These are phyloP conservation scores for Lasius fuliginosus DNA, from an alignment of 2,888 invertebrate genomes.

Conservation along the genomic window DNA sequence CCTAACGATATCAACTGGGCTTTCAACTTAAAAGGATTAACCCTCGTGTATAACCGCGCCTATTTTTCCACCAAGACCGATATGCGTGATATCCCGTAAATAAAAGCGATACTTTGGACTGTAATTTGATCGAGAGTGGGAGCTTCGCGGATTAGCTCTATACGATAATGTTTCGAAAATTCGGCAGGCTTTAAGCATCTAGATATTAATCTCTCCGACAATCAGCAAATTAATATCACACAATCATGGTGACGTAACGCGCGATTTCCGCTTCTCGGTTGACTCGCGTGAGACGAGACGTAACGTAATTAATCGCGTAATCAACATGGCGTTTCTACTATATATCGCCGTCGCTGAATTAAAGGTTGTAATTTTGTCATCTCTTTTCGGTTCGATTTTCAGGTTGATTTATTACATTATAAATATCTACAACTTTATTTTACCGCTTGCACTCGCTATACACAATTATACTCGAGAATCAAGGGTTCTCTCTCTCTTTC, in stretches of 20 bases:
- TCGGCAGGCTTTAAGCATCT: background rate
- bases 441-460: background rate
- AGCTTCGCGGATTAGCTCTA: background rate
- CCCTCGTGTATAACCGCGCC: conserved; percentile 17
- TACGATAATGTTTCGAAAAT: background rate
- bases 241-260: background rate
- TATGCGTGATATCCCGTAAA: background rate
- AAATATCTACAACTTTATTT: conserved; percentile 3
- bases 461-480: conserved; percentile 8
- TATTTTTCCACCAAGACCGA: conserved; percentile 9
- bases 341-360: background rate
- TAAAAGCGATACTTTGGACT: background rate
- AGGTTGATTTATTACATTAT: background rate
- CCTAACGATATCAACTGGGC: conserved; percentile 30
- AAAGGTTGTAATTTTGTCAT: background rate
- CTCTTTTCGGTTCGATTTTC: background rate
- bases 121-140: background rate
- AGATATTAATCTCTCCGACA: background rate
- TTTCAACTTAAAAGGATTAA: conserved; percentile 42
- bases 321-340: background rate
- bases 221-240: background rate
- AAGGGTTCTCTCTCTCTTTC: background rate
- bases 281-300: background rate
- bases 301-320: background rate
- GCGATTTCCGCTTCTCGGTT: background rate